Percentiles rank a stretch among this genome's conserved stretches.
phyloP scores from a whole-genome alignment of 2,797 vertebrate species.

The Limnodromus scolopaceus region DNA sequence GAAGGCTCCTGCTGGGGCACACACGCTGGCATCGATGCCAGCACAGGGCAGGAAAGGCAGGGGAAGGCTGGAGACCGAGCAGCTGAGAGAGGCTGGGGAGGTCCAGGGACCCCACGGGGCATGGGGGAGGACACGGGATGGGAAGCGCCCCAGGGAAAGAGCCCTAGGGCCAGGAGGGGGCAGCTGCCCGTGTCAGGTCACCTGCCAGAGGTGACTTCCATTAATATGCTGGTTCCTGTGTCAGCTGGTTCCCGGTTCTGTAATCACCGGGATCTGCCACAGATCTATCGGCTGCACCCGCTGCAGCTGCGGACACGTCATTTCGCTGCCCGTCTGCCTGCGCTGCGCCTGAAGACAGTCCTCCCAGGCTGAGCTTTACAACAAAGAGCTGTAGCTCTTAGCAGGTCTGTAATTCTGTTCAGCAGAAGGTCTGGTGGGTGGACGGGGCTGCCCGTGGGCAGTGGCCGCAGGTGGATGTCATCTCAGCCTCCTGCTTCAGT shows the following conservation, averaged over 20 bases:
- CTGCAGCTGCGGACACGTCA: not conserved
- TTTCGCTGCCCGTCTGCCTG: not conserved
- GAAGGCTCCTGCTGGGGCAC: not conserved
- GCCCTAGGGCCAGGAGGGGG: too few species aligned
- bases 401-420: not conserved
- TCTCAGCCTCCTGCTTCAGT: not conserved
- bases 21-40: not conserved
- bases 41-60: not conserved
- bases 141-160: not conserved
- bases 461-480: not conserved
- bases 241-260: not conserved
- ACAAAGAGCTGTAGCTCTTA: not conserved
- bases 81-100: not conserved
- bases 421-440: not conserved
- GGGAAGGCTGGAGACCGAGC: not conserved
- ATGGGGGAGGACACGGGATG: fast-evolving
- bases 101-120: not conserved
- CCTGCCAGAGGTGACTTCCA: not conserved
- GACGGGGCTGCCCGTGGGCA: fast-evolving
- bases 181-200: fast-evolving
- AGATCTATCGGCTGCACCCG: not conserved
- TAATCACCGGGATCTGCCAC: not conserved
- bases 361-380: not conserved
- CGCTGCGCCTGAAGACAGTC: not conserved
- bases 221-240: not conserved